phyloP scores from a whole-genome alignment of 2,113 vertebrate species.

The Phyllostomus hastatus region DNA sequence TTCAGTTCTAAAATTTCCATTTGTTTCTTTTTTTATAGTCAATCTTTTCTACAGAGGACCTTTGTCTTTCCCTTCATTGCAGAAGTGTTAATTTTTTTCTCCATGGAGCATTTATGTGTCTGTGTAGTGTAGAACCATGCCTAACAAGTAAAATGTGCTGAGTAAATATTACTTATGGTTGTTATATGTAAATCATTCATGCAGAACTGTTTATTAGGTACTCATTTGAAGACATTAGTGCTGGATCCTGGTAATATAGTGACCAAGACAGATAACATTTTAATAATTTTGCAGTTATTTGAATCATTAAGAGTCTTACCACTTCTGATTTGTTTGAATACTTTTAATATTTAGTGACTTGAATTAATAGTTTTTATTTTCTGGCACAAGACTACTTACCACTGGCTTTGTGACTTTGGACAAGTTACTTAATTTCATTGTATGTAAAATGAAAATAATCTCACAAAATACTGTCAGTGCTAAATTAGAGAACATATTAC shows the following conservation, averaged over 20 bases:
- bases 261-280: neutral
- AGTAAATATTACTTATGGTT: neutral
- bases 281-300: neutral
- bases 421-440: conserved; percentile 1
- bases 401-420: neutral
- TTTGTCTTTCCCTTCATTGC: neutral
- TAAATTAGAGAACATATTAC: neutral
- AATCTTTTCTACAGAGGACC: neutral
- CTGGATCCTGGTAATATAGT: neutral
- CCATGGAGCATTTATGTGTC: neutral
- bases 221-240: neutral
- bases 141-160: neutral
- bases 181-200: neutral
- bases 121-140: neutral
- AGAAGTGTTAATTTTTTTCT: neutral
- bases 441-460: neutral
- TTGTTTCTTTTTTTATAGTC: conserved; percentile 3
- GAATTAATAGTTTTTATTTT: conserved; percentile 12
- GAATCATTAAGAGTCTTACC: neutral
- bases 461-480: neutral
- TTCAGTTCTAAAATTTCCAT: neutral
- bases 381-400: neutral
- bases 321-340: neutral
- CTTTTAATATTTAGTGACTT: neutral
- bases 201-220: neutral